Evolutionary conservation across 2,888 invertebrate species (phyloP), one percentile per base, ranked within the genome.

Genomic region (Torymus auratus): DNA sequence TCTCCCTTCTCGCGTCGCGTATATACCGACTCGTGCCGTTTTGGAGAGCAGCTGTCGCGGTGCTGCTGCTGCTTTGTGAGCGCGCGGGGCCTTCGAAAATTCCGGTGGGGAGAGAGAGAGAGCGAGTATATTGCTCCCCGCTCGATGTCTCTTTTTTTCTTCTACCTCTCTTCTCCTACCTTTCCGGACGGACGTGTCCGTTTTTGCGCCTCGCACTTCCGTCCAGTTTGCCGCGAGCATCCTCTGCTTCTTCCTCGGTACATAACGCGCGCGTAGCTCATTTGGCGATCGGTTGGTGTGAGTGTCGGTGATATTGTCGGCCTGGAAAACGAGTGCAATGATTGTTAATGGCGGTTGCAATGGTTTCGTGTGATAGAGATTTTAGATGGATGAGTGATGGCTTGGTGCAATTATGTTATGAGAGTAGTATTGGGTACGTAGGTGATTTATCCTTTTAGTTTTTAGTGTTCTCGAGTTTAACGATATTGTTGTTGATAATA

Each of bases 21-120:
- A 41, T 41, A 41, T 41, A 41, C 28, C 41, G 41, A 41, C 41
- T 41, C 41, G 41, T 17, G 55, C 50, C 23, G 61, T 68, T 76
- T 65, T 53, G 13, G 41, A 62, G 61, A 79, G 76, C 82, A 82
- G 79, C 82, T 79, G 82, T 73, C 76, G 79, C 41, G 41, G 41
- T 41, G 41, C 41, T 2, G 2, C 28, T 28, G 2, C 67, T 68
- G 53, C 56, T 65, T 78, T 62, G 56, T 58, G 17, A 55, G 20
- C 41, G n/a, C 41, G n/a, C 60, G 74, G 56, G 74, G 28, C 52
- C 67, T 52, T 55, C 41, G 28, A 75, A 80, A 76, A 71, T 65
- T 3, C 61, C 75, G 72, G 72, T 69, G 79, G 79, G 72, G 79
- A 81, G 53, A 17, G 58, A 20, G 53, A 64, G 75, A 74, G 61